These are phyloP conservation scores for Ophioderma brevispina DNA, from an alignment of 35 echinoderm and acorn worm species.

Conservation along the genomic window DNA sequence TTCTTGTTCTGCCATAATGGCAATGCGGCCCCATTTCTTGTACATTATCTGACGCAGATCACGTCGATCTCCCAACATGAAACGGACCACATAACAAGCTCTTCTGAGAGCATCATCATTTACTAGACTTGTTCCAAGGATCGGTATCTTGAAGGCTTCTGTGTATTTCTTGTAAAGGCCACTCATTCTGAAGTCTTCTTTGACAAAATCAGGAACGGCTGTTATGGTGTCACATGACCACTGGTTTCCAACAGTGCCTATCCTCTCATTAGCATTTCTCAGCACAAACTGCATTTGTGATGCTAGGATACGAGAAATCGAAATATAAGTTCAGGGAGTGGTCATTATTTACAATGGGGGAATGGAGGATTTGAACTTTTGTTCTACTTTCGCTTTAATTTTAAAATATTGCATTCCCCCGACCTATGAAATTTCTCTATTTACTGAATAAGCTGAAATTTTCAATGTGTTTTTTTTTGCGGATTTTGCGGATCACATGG, in stretches of 20 bases:
- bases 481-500: too few relatives aligned
- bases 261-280: constrained; percentile 50
- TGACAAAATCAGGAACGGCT: constrained; percentile 44
- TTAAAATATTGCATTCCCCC: too few relatives aligned
- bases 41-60: constrained; percentile 72
- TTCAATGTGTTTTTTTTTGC: too few relatives aligned
- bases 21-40: constrained; percentile 55
- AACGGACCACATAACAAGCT: constrained; percentile 76
- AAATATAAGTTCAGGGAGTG: too few relatives aligned
- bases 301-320: constrained; percentile 23
- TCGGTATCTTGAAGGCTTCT: constrained; percentile 85
- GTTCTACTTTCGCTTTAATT: too few relatives aligned
- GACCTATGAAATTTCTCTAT: too few relatives aligned
- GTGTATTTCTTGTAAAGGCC: constrained; percentile 14
- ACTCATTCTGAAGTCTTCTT: constrained; percentile 51
- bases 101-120: constrained; percentile 59
- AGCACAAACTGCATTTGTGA: constrained; percentile 41
- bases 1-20: constrained; percentile 71
- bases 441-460: too few relatives aligned
- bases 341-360: too few relatives aligned
- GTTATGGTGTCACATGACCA: constrained; percentile 63
- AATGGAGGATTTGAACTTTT: too few relatives aligned
- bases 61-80: constrained; percentile 57
- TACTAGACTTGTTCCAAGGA: constrained; percentile 46
- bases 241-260: constrained; percentile 37